Percentiles rank a stretch among this genome's conserved stretches.
phyloP scores from a whole-genome alignment of 2,797 vertebrate species.

The Garrulus glandarius region DNA sequence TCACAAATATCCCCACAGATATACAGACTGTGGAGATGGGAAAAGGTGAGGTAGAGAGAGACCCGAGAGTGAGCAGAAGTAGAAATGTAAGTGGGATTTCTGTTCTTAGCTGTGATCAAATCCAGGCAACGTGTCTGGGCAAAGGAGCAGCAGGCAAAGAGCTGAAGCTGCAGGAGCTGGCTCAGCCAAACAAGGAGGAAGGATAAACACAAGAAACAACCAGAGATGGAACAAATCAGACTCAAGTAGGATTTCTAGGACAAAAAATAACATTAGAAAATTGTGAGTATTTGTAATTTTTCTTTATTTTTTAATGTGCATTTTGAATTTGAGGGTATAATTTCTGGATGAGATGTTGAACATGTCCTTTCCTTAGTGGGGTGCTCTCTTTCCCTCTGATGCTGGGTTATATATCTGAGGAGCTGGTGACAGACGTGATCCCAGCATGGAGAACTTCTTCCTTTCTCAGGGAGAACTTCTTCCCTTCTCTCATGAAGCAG shows the following conservation, averaged over 20 bases:
- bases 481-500: background rate
- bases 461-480: background rate
- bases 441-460: background rate
- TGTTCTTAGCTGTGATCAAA: background rate
- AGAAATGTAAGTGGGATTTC: background rate
- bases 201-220: background rate
- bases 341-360: background rate
- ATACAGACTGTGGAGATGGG: background rate
- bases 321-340: background rate
- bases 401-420: fast-evolving
- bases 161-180: background rate
- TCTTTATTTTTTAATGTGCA: fast-evolving
- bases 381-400: background rate
- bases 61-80: background rate
- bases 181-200: background rate
- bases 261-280: background rate
- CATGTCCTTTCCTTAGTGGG: background rate
- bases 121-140: background rate
- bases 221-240: background rate
- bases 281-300: background rate
- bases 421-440: fast-evolving
- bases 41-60: background rate
- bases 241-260: background rate
- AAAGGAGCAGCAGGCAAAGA: background rate
- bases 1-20: background rate